Percentiles rank a stretch among this genome's conserved stretches.
Evolutionary conservation across 2,113 vertebrate species (phyloP).

Genomic region (Ptyas mucosa): DNA sequence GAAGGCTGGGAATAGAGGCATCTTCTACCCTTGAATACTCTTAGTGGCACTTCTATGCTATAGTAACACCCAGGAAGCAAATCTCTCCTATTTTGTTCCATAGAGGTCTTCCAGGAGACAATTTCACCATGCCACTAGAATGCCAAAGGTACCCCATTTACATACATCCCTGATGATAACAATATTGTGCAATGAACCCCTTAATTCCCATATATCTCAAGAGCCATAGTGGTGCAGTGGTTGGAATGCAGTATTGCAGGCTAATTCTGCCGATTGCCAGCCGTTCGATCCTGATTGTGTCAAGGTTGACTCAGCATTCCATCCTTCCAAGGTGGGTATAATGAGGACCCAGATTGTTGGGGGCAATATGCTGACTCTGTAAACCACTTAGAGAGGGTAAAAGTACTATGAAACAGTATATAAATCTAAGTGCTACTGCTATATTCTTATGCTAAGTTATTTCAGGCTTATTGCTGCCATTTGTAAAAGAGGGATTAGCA

Average conservation of each 20-base stretch:
- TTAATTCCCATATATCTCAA: not conserved
- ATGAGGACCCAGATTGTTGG: not conserved
- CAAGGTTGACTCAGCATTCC: not conserved
- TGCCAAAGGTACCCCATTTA: not conserved
- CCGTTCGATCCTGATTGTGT: not conserved
- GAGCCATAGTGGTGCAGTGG: not conserved
- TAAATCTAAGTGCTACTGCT: not conserved
- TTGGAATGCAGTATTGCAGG: not conserved
- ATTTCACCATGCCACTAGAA: not conserved
- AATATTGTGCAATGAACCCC: not conserved
- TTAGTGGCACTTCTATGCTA: not conserved
- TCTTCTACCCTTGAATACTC: not conserved
- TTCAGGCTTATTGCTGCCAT: not conserved
- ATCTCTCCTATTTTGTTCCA: not conserved
- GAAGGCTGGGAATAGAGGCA: constrained; percentile 32
- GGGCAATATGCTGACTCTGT: not conserved
- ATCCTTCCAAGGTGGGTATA: not conserved
- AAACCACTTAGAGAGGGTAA: not conserved
- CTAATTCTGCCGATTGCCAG: not conserved
- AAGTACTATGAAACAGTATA: not conserved
- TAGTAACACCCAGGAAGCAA: not conserved
- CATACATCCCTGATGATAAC: not conserved
- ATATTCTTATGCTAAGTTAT: not conserved
- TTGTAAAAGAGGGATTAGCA: not conserved
- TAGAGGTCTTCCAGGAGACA: not conserved